Conservation (phyloP, 2,113 vertebrate genomes). For the Corythaixoides concolor region DNA sequence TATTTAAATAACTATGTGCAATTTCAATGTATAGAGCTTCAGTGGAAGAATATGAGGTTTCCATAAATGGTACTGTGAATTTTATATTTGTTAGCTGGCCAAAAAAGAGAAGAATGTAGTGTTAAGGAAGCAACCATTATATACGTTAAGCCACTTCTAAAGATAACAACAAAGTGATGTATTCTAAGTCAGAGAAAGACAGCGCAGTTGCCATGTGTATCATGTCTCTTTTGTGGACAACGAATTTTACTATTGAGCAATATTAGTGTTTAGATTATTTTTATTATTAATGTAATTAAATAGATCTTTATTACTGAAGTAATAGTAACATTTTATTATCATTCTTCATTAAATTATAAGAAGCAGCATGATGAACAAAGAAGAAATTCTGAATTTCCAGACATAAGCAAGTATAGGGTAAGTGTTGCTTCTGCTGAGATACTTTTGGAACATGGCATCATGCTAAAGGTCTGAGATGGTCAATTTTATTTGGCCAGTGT, state of each 20-base stretch:
- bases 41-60: background rate
- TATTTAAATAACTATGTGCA: background rate
- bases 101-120: background rate
- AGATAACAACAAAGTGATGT: background rate
- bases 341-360: background rate
- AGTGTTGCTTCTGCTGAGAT: background rate
- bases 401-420: background rate
- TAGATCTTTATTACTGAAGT: background rate
- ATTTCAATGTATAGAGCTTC: background rate
- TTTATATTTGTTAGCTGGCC: background rate
- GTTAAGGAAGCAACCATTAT: background rate
- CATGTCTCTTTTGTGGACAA: background rate
- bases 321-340: background rate
- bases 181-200: background rate
- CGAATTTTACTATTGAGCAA: background rate
- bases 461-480: background rate
- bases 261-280: background rate
- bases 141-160: background rate
- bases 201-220: background rate
- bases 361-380: background rate
- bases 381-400: background rate
- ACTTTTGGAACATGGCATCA: background rate
- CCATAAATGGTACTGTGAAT: background rate
- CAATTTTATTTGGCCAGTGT: background rate
- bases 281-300: background rate